phyloP scores from a whole-genome alignment of 2,888 invertebrate genomes.

The Eupithecia vulgata region DNA sequence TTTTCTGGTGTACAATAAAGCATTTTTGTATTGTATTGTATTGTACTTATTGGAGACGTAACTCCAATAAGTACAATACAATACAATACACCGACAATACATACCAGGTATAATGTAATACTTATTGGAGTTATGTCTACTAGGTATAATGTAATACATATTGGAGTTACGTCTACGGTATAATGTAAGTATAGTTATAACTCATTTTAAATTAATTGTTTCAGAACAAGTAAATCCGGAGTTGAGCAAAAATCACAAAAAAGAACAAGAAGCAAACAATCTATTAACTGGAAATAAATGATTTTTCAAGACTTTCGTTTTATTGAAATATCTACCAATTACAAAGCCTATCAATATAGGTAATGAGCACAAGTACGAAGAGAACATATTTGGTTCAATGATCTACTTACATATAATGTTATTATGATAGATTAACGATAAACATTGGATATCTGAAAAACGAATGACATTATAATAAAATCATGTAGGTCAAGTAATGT shows the following conservation, averaged over 20 bases:
- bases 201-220: slow-evolving; percentile 34
- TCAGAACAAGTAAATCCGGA: slow-evolving; percentile 68
- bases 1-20: no score
- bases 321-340: background rate
- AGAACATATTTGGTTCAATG: background rate
- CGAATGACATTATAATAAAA: background rate
- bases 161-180: no score
- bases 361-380: background rate
- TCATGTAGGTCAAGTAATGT: background rate
- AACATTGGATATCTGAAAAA: background rate
- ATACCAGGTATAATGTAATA: no score
- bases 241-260: slow-evolving; percentile 45
- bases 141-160: no score
- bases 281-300: background rate
- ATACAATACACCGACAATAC: no score
- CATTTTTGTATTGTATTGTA: no score
- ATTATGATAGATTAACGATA: background rate
- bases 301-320: background rate
- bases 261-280: slow-evolving; percentile 43
- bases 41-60: no score
- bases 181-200: no score
- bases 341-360: background rate
- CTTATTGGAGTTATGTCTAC: no score
- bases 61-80: no score
- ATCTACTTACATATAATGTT: background rate